A percentile compares a stretch with the other conserved stretches of the same genome.
Conservation (phyloP, 2,797 vertebrate genomes). For the Acomys russatus region DNA sequence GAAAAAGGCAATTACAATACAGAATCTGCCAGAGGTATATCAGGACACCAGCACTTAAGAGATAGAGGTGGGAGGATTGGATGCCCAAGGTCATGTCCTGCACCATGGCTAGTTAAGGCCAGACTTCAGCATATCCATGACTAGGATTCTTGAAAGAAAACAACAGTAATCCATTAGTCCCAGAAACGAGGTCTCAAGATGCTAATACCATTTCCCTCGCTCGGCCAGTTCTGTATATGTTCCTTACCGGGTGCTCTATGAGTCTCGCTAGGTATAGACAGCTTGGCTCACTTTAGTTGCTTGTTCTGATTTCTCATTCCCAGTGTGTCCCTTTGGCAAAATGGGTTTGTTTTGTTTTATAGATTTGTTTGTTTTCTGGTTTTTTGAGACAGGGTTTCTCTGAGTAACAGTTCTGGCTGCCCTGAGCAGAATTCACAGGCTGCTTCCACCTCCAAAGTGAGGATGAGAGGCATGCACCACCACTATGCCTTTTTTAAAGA, state of each 20-base stretch:
- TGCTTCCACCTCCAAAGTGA: background rate
- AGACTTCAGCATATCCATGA: background rate
- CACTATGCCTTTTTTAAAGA: background rate
- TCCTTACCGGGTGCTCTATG: background rate
- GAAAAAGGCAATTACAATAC: background rate
- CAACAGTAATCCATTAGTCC: slow-evolving; percentile 23
- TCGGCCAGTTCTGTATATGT: background rate
- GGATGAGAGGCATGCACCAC: background rate
- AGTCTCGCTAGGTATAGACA: background rate
- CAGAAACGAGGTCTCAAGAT: background rate
- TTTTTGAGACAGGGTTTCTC: background rate
- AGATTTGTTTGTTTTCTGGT: background rate
- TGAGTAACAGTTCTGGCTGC: background rate
- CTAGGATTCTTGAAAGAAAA: background rate
- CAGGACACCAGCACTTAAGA: no score
- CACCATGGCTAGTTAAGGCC: background rate
- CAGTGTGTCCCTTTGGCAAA: background rate
- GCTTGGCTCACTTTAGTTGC: background rate
- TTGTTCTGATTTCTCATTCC: background rate
- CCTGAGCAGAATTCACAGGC: background rate
- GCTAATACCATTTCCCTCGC: background rate
- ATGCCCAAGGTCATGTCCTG: background rate
- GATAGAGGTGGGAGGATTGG: background rate
- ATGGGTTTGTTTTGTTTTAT: background rate
- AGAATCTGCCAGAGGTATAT: background rate